A percentile compares a stretch with the other conserved stretches of the same genome.
phyloP scores from a whole-genome alignment of 2,113 vertebrate species.

The Saimiri boliviensis region DNA sequence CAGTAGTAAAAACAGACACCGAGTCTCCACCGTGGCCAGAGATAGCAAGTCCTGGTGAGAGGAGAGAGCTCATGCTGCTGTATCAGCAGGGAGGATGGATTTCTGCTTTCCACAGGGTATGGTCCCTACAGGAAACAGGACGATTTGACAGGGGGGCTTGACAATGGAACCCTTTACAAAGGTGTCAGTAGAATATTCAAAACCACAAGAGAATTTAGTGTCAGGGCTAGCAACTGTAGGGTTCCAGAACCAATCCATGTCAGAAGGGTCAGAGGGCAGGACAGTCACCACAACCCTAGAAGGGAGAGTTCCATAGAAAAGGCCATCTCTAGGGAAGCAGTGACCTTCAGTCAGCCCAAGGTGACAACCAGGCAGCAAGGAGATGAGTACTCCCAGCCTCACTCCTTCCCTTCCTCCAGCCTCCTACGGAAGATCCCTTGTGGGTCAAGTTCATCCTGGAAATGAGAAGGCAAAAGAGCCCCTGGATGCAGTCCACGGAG shows the following conservation, averaged over 20 bases:
- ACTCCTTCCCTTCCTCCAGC: accelerated
- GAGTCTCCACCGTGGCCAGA: background rate
- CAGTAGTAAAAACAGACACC: background rate
- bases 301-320: background rate
- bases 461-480: background rate
- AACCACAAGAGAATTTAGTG: background rate
- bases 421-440: background rate
- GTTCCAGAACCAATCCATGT: background rate
- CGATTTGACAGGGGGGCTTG: background rate
- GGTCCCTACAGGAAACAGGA: background rate
- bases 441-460: background rate
- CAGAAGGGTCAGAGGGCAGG: background rate
- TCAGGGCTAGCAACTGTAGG: no score
- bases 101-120: no score
- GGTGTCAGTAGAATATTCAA: background rate
- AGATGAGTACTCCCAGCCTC: background rate
- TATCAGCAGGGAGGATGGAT: background rate
- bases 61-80: no score
- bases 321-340: background rate
- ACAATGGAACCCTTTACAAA: background rate
- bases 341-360: background rate
- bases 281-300: background rate
- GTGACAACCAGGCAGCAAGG: background rate
- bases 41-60: background rate
- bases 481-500: background rate